A percentile compares a stretch with the other conserved stretches of the same genome.
Evolutionary conservation across 2,113 vertebrate genomes (phyloP).

Genomic region (Phoenicopterus ruber): DNA sequence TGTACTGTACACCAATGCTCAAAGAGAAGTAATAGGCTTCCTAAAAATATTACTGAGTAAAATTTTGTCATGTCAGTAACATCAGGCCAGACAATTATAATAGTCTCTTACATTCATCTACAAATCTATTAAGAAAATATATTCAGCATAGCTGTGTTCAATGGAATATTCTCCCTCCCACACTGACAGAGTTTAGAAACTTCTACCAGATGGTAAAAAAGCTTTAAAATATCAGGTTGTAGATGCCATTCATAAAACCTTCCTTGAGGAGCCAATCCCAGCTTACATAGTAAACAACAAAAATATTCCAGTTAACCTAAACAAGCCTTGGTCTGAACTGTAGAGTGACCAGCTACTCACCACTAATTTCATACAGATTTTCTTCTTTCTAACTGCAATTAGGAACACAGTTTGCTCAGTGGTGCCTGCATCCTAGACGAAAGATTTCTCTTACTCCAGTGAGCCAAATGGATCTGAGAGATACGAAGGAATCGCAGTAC

Average conservation of each 20-base stretch:
- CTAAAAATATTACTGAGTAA: not conserved
- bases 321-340: not conserved
- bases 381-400: not conserved
- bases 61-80: not conserved
- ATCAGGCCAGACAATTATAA: not conserved
- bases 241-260: not conserved
- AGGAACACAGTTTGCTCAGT: not conserved
- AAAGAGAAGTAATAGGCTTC: not conserved
- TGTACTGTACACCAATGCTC: not conserved
- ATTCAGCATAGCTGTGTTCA: not conserved
- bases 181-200: not conserved
- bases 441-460: not conserved
- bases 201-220: not conserved
- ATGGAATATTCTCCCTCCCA: not conserved
- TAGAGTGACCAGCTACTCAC: not conserved
- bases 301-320: not conserved
- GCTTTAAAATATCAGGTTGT: not conserved
- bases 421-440: not conserved
- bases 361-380: not conserved
- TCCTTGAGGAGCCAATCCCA: not conserved
- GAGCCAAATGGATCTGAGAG: not conserved
- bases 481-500: rapidly evolving
- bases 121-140: not conserved
- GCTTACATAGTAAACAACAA: rapidly evolving
- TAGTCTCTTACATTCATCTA: not conserved